Percentiles rank a stretch among this genome's conserved stretches.
Conservation (phyloP, 1,140 invertebrate species). For the Microplitis demolitor region DNA sequence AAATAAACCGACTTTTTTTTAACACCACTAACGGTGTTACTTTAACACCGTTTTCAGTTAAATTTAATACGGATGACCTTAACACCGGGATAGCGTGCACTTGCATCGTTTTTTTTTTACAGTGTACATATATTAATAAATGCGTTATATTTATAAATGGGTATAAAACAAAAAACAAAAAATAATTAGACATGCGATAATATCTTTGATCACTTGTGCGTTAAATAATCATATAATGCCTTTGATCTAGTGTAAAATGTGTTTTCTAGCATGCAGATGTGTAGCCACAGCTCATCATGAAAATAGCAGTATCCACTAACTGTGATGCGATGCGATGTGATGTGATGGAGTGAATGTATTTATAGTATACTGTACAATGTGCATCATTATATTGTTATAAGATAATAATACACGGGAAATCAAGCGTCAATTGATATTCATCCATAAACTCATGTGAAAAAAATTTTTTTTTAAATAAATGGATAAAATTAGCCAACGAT, state of each 20-base stretch:
- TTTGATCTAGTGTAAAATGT: neutral
- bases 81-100: too few species aligned
- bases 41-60: too few species aligned
- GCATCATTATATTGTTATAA: neutral
- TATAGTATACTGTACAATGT: neutral
- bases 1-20: too few species aligned
- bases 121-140: too few species aligned
- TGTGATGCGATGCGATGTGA: neutral
- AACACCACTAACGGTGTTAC: too few species aligned
- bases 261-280: neutral
- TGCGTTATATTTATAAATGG: neutral
- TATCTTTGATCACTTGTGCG: neutral
- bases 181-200: neutral
- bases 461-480: too few species aligned
- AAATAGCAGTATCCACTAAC: neutral
- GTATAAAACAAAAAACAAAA: neutral
- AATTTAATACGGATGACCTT: too few species aligned
- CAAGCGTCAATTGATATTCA: too few species aligned
- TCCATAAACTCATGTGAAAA: too few species aligned
- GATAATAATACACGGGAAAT: neutral
- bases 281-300: neutral
- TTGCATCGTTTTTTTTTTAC: too few species aligned
- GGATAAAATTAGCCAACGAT: too few species aligned
- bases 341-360: slow-evolving; percentile 3
- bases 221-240: neutral